These are phyloP conservation scores for Monomorium pharaonis DNA, from an alignment of 1,140 invertebrate genomes.

Conservation along the genomic window DNA sequence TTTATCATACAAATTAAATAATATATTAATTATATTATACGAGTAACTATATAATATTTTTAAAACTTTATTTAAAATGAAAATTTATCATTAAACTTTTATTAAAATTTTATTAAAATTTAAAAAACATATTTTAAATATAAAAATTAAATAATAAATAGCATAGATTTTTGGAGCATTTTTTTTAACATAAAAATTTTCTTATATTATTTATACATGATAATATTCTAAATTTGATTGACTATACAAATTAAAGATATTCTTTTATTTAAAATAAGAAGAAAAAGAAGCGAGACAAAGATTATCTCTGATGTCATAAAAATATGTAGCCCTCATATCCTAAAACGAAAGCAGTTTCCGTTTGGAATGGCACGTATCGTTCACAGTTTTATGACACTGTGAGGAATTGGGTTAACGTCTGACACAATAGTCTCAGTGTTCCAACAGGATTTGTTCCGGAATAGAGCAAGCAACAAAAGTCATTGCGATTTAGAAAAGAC, in stretches of 20 bases:
- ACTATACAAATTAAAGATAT: background rate
- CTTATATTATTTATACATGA: background rate
- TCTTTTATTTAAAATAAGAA: background rate
- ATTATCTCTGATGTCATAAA: constrained; percentile 23
- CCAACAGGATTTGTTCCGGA: constrained; percentile 43
- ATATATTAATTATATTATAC: background rate
- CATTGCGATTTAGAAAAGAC: constrained; percentile 12
- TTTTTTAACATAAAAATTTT: too few species aligned
- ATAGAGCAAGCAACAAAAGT: constrained; percentile 4
- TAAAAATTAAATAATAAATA: background rate
- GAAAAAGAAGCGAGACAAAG: background rate
- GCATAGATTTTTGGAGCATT: background rate
- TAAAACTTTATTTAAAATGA: too few species aligned
- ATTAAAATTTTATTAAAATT: background rate
- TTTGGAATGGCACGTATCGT: constrained; percentile 48
- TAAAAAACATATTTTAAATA: background rate
- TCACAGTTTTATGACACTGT: constrained; percentile 51
- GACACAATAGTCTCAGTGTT: constrained; percentile 27
- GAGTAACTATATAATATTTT: too few species aligned
- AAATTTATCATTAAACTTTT: too few species aligned
- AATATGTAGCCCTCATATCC: constrained; percentile 40
- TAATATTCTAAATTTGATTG: background rate
- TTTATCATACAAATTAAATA: background rate
- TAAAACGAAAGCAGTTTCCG: constrained; percentile 46
- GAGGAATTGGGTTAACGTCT: constrained; percentile 57